Percentiles rank a stretch among this genome's conserved stretches.
Evolutionary conservation across 1,140 invertebrate genomes (phyloP).

Genomic region (Choristoneura fumiferana): DNA sequence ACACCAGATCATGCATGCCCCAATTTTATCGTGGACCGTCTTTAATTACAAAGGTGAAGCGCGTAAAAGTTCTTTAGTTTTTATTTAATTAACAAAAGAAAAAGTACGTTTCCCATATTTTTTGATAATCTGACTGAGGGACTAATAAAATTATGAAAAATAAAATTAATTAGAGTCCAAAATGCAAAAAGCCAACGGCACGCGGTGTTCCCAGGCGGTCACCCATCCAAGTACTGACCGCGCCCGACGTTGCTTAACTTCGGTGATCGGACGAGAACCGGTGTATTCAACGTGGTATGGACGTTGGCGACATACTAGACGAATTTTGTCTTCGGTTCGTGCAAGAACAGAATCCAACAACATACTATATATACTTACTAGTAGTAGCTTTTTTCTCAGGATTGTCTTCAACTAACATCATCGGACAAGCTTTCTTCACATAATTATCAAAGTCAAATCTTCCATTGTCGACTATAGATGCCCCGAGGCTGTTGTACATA

Average conservation of each 20-base stretch:
- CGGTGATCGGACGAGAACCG: constrained; percentile 17
- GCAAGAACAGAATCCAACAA: no score
- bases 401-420: constrained; percentile 83
- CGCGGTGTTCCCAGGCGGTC: constrained; percentile 17
- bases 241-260: constrained; percentile 18
- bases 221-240: constrained; percentile 18
- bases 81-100: no score
- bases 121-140: no score
- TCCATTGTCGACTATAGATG: constrained; percentile 84
- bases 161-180: neutral
- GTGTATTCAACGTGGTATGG: constrained; percentile 17
- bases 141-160: constrained; percentile 18
- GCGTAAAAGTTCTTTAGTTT: no score
- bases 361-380: constrained; percentile 55
- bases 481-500: constrained; percentile 92
- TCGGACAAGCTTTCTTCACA: constrained; percentile 86
- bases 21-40: no score
- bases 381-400: constrained; percentile 81
- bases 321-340: neutral
- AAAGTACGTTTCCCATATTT: no score
- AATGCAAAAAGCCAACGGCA: constrained; percentile 20
- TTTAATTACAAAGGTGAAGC: no score
- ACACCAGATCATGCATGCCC: no score
- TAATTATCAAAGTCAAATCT: constrained; percentile 87
- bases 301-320: neutral